These are phyloP conservation scores for Chydorus sphaericus DNA, from an alignment of 2,888 invertebrate species.

Conservation along the genomic window DNA sequence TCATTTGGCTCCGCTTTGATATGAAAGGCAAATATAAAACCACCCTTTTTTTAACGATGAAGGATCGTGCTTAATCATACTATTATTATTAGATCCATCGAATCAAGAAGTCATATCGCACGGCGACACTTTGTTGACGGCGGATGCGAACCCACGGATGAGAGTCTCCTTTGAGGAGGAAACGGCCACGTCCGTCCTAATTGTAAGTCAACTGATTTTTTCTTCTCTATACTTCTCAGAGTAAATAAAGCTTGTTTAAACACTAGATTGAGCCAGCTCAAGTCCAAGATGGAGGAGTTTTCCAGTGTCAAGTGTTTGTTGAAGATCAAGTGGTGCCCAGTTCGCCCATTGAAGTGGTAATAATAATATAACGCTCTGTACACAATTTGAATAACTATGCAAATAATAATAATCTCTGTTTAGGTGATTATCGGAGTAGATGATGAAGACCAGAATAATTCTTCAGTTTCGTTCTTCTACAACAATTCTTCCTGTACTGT, in stretches of 20 bases:
- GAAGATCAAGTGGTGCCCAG: not conserved
- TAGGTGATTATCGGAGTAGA: no score
- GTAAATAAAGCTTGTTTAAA: not conserved
- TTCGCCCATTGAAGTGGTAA: conserved; percentile 5
- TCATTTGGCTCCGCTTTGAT: conserved; percentile 10
- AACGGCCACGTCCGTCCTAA: not conserved
- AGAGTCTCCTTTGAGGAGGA: not conserved
- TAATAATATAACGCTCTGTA: not conserved
- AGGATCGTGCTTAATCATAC: no score
- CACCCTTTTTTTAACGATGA: no score
- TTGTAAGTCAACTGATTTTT: not conserved
- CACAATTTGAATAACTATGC: conserved; percentile 1
- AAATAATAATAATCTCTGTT: not conserved
- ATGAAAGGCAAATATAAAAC: conserved; percentile 11
- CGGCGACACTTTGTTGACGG: conserved; percentile 5
- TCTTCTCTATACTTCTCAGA: not conserved
- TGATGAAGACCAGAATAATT: no score
- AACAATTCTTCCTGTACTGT: no score
- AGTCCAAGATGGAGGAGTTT: conserved; percentile 5
- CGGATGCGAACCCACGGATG: conserved; percentile 4
- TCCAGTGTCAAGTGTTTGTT: conserved; percentile 1
- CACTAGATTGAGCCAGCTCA: conserved; percentile 3
- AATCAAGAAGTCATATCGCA: conserved; percentile 8
- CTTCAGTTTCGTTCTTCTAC: no score
- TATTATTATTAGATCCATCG: not conserved